Evolutionary conservation across 2,113 vertebrate species (phyloP), one percentile per base, ranked within the genome.

Genomic region (Vulpes ferrilata): DNA sequence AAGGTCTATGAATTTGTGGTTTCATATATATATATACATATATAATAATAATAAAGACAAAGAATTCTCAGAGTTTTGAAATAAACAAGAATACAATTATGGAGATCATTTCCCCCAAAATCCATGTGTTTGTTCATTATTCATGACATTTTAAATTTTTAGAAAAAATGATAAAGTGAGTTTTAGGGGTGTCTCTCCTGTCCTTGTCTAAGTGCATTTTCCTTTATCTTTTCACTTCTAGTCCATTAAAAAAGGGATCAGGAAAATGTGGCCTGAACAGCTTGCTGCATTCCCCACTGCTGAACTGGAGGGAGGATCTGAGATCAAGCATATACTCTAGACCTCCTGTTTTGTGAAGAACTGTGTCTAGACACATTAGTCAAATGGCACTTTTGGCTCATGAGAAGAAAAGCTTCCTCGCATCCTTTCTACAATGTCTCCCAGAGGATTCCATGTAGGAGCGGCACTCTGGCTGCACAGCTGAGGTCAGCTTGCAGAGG

Each of bases 71-170:
- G 51, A 84, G 55, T 89, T 85, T 82, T 81, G 2, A 25, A 38
- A 38, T 51, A 93, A 80, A 74, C 17, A 87, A 55, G 2, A 81
- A 60, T 80, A 43, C 38, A 22, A 87, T 51, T 84, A 69, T 80
- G 20, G 11, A 13, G 67, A 53, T 82, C n/a, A 64, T 60, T 85
- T 89, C 78, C 43, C 57, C 73, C 95, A 94, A 94, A 94, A 48
- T 65, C 25, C 3, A 15, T 22, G 3, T 94, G 15, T 59, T 80
- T 13, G 57, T 51, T 80, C 84, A 55, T 64, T 35, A 80, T 16
- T 92, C 84, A 67, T 62, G 30, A 60, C n/a, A 55, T 78, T 95
- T 20, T 60, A 86, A 88, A 11, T 30, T 64, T 94, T 91, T 94
- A 74, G 88, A 43, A 43, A 43, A 43, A 43, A 43, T 43, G 35